phyloP scores from a whole-genome alignment of 2,888 invertebrate species.

The Eristalis intricaria region DNA sequence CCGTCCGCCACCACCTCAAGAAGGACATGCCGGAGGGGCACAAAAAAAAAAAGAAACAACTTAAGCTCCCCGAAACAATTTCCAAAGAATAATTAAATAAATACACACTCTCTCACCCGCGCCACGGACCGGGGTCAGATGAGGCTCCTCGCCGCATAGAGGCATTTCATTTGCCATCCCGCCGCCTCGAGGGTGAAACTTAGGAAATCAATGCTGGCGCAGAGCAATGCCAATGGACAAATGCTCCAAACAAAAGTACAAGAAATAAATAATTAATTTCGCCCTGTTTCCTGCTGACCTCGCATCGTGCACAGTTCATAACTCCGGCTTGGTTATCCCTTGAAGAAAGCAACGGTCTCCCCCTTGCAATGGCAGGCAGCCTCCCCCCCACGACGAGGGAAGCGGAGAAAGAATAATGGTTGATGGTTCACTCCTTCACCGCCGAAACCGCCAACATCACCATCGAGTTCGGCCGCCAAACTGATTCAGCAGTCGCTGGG shows the following conservation, averaged over 20 bases:
- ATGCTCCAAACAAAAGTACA: conserved; percentile 25
- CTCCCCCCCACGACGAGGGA: no score
- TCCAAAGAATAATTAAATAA: conserved; percentile 56
- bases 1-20: background rate
- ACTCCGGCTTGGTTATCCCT: conserved; percentile 23
- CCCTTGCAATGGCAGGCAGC: background rate
- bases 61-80: conserved; percentile 29
- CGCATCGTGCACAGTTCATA: conserved; percentile 34
- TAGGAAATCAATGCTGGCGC: conserved; percentile 34
- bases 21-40: background rate
- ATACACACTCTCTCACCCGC: background rate
- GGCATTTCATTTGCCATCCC: conserved; percentile 29
- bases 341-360: background rate
- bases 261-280: conserved; percentile 65
- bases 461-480: background rate
- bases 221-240: conserved; percentile 36
- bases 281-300: conserved; percentile 26
- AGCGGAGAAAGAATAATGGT: background rate
- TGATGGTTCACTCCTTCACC: conserved; percentile 3
- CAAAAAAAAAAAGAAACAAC: background rate
- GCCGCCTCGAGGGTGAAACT: conserved; percentile 3
- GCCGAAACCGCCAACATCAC: background rate
- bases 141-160: conserved; percentile 21
- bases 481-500: no score
- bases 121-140: background rate